Percentiles rank a stretch among this genome's conserved stretches.
Evolutionary conservation across 2,797 vertebrate genomes (phyloP).

Genomic region (Notolepis coatsorum): DNA sequence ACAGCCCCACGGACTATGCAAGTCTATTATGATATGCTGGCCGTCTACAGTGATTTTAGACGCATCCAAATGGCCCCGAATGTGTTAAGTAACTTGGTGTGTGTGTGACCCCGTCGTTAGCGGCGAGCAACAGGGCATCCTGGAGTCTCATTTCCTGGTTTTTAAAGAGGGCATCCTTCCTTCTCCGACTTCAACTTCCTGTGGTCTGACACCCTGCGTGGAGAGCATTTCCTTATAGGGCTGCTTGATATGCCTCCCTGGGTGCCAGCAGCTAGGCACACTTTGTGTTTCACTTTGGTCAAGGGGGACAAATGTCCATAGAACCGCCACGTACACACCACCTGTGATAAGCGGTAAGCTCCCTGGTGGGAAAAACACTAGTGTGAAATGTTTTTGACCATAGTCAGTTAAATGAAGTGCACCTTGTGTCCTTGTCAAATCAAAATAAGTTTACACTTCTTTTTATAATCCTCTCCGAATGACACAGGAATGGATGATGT

Average conservation of each 20-base stretch:
- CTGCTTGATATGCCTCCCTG: slow-evolving; percentile 45
- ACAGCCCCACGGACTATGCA: too few species aligned
- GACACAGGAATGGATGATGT: slow-evolving; percentile 25
- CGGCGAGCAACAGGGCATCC: slow-evolving; percentile 92
- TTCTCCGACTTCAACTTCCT: slow-evolving; percentile 89
- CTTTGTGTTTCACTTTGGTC: slow-evolving; percentile 46
- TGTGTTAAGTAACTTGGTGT: slow-evolving; percentile 29
- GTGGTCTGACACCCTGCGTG: slow-evolving; percentile 74
- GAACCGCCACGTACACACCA: slow-evolving; percentile 43
- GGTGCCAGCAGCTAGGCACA: slow-evolving; percentile 15
- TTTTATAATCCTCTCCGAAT: slow-evolving; percentile 12
- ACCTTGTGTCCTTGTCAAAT: slow-evolving; percentile 37
- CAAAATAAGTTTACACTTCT: slow-evolving; percentile 38
- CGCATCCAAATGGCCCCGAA: too few species aligned
- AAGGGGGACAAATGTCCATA: slow-evolving; percentile 61
- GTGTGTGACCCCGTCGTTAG: slow-evolving; percentile 75
- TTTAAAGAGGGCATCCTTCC: slow-evolving; percentile 95
- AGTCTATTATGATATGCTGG: too few species aligned
- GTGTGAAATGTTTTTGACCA: slow-evolving; percentile 45
- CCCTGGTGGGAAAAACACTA: slow-evolving; percentile 1
- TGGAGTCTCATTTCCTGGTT: slow-evolving; percentile 94
- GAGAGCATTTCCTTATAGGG: slow-evolving; percentile 44
- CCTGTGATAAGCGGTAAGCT: slow-evolving; percentile 26
- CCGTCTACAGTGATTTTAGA: too few species aligned
- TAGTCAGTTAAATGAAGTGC: slow-evolving; percentile 28